A percentile compares a stretch with the other conserved stretches of the same genome.
Conservation (phyloP, 2,888 invertebrate genomes). For the Didymodactylos carnosus region DNA sequence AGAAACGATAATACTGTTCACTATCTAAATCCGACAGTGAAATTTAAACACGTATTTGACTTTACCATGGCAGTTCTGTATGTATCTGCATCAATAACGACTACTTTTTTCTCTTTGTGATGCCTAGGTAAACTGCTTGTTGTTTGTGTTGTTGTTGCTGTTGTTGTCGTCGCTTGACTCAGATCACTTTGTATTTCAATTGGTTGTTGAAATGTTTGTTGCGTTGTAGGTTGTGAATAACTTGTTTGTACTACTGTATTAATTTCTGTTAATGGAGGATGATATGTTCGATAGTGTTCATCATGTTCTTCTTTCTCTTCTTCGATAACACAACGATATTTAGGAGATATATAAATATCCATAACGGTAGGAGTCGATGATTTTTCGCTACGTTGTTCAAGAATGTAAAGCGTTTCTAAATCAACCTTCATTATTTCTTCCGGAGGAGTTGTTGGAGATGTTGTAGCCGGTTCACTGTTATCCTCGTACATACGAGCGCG, state of each 20-base stretch:
- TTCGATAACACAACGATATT: too few relatives aligned
- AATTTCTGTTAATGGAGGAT: too few relatives aligned
- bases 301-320: too few relatives aligned
- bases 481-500: not conserved
- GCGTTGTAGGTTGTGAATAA: too few relatives aligned
- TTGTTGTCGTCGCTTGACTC: not conserved
- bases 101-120: not conserved
- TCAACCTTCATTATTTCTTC: not conserved
- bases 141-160: not conserved
- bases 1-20: too few relatives aligned
- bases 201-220: not conserved
- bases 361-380: not conserved
- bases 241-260: too few relatives aligned
- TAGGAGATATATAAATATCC: not conserved
- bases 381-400: not conserved
- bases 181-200: not conserved
- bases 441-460: not conserved
- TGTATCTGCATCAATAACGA: too few relatives aligned
- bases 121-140: not conserved
- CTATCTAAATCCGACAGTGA: too few relatives aligned
- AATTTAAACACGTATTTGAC: too few relatives aligned
- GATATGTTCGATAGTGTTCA: not conserved
- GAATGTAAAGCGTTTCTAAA: not conserved
- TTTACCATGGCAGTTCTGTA: too few relatives aligned
- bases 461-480: not conserved